These are phyloP conservation scores for Euura saliciscinereae DNA, from an alignment of 1,140 invertebrate species.

Conservation along the genomic window DNA sequence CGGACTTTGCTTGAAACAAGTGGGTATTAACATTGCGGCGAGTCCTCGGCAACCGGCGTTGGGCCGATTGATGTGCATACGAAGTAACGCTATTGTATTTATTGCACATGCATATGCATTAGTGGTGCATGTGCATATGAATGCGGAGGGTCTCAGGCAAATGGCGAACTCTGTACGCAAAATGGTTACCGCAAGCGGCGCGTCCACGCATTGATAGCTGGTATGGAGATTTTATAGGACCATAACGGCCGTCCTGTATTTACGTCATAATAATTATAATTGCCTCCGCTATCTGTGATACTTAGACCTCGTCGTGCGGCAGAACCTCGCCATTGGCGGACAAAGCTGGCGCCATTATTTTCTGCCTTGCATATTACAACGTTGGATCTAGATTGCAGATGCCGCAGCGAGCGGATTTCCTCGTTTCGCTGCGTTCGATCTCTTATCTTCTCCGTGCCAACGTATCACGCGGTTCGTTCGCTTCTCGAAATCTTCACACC, in stretches of 20 bases:
- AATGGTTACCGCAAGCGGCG: constrained; percentile 1
- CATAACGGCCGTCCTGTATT: constrained; percentile 28
- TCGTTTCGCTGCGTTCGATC: too few relatives aligned
- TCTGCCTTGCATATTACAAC: not conserved
- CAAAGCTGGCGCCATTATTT: not conserved
- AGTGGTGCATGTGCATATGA: not conserved
- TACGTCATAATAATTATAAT: constrained; percentile 54
- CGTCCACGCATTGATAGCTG: constrained; percentile 5
- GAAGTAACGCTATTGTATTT: not conserved
- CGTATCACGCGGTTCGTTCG: too few relatives aligned
- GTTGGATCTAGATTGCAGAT: not conserved
- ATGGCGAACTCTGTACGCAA: not conserved
- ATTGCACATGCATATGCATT: not conserved
- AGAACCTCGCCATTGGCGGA: not conserved
- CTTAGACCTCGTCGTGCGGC: constrained; percentile 10
- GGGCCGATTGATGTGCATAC: too few relatives aligned
- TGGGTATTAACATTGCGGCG: too few relatives aligned
- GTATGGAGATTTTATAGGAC: constrained; percentile 41
- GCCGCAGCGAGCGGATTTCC: not conserved
- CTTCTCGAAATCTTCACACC: too few relatives aligned
- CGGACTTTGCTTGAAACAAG: too few relatives aligned
- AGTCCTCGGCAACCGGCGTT: too few relatives aligned
- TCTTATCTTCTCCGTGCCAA: too few relatives aligned
- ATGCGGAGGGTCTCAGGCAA: not conserved
- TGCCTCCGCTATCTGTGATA: constrained; percentile 55